Base-by-base conservation (phyloP, 2,113 vertebrate species). In the Lepisosteus oculatus region DNA sequence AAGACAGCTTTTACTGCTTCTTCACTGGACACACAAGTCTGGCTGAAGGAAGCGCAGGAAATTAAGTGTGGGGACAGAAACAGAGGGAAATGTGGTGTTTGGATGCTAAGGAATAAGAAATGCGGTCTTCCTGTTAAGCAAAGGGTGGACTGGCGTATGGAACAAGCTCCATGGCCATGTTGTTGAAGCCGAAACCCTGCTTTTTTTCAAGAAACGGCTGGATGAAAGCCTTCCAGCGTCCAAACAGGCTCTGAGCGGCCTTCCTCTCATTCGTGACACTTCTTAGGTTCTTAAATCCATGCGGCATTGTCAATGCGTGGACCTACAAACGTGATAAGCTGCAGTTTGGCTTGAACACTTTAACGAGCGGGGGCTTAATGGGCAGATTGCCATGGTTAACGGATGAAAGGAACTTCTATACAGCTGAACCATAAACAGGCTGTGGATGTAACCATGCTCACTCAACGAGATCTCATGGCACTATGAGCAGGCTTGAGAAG, bases 371-470 rank as follows among this genome's bases (percentile, higher is more conserved):
- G 29, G 74, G 59, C 73, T 89, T 89, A 89, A 90, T 87, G 68
- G 78, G 68, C 83, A 87, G 89, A 89, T 89, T 80, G 88, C 79
- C 61, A 61, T 67, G 72, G 67, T 72, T 79, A 64, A 69, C 54
- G 68, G 78, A 73, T 76, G 68, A 68, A 76, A 78, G 83, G 75
- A 76, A 78, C 85, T 85, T 69, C 77, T 76, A 79, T 84, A 80
- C 81, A 74, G 82, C 79, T 84, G 14, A 72, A 81, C 74, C 74
- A 69, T 74, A 80, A 87, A 88, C 82, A 75, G 81, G 80, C 82
- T 83, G 85, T 77, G 87, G 87, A 89, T 87, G 87, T 77, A 72
- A 81, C 87, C 80, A 82, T 83, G 79, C 74, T 80, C 83, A 67
- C 78, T 75, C 72, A 79, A 85, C 79, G 81, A 29, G 82, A 84